Evolutionary conservation across 2,797 vertebrate species (phyloP).

Genomic region (Danio kyathit): DNA sequence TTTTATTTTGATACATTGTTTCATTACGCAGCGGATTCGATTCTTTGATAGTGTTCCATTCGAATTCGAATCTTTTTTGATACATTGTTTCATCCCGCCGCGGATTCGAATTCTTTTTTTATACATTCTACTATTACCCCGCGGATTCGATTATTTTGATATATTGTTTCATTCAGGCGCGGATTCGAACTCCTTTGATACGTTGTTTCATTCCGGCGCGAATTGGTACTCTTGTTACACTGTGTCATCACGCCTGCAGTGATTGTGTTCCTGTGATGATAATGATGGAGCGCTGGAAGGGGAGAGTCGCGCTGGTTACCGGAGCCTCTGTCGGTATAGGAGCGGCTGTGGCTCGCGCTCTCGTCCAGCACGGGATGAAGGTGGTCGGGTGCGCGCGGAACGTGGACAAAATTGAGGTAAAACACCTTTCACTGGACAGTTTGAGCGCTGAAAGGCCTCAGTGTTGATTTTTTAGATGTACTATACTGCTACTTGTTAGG

Average conservation of each 20-base stretch:
- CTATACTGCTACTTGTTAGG: constrained; percentile 18
- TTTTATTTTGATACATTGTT: background rate
- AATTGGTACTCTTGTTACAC: background rate
- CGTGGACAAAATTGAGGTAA: constrained; percentile 93
- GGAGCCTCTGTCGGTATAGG: constrained; percentile 94
- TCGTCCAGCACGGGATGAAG: constrained; percentile 93
- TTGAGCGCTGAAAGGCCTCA: background rate
- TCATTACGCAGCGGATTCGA: too few relatives aligned
- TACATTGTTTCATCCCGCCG: too few relatives aligned
- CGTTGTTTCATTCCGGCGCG: too few relatives aligned
- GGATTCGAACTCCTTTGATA: background rate
- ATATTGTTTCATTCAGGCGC: background rate
- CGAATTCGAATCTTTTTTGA: too few relatives aligned
- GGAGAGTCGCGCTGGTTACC: constrained; percentile 92
- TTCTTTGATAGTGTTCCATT: too few relatives aligned
- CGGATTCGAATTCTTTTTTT: too few relatives aligned
- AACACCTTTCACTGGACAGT: constrained; percentile 18
- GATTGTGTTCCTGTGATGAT: background rate
- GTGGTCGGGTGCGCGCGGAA: constrained; percentile 93
- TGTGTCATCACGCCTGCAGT: background rate
- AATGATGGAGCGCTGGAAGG: constrained; percentile 92
- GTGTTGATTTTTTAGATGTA: background rate
- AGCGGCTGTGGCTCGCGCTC: constrained; percentile 89
- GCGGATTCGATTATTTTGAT: too few relatives aligned
- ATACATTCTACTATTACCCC: too few relatives aligned